phyloP scores from a whole-genome alignment of 2,888 invertebrate species.

The Dexiosoma caninum region DNA sequence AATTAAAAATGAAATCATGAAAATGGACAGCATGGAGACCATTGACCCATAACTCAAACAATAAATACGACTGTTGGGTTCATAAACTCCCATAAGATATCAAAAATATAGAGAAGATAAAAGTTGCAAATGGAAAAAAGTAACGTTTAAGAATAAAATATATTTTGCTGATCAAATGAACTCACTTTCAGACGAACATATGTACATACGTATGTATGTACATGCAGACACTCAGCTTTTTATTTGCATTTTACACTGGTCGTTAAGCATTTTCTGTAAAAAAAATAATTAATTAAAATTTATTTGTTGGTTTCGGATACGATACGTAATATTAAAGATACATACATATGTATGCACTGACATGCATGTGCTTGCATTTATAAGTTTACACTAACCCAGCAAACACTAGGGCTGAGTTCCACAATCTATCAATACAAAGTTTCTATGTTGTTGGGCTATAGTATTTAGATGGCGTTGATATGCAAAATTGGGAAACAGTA shows the following conservation, averaged over 20 bases:
- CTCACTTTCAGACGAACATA: neutral
- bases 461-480: too few relatives aligned
- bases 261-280: constrained; percentile 52
- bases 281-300: constrained; percentile 73
- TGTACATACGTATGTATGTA: constrained; percentile 56
- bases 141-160: neutral
- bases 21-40: constrained; percentile 70
- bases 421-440: too few relatives aligned
- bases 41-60: constrained; percentile 63
- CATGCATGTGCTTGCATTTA: too few relatives aligned
- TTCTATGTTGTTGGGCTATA: too few relatives aligned
- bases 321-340: neutral
- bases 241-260: constrained; percentile 1
- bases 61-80: constrained; percentile 15
- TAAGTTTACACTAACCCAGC: neutral
- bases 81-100: constrained; percentile 44
- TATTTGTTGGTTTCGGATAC: constrained; percentile 67
- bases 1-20: constrained; percentile 75
- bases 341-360: neutral
- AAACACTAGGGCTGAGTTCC: neutral
- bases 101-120: neutral
- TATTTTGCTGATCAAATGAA: neutral
- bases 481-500: too few relatives aligned
- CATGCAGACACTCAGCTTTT: constrained; percentile 6
- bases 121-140: neutral